Evolutionary conservation across 2,113 vertebrate genomes (phyloP), one percentile per base, ranked within the genome.

Genomic region (Ibidorhyncha struthersii): DNA sequence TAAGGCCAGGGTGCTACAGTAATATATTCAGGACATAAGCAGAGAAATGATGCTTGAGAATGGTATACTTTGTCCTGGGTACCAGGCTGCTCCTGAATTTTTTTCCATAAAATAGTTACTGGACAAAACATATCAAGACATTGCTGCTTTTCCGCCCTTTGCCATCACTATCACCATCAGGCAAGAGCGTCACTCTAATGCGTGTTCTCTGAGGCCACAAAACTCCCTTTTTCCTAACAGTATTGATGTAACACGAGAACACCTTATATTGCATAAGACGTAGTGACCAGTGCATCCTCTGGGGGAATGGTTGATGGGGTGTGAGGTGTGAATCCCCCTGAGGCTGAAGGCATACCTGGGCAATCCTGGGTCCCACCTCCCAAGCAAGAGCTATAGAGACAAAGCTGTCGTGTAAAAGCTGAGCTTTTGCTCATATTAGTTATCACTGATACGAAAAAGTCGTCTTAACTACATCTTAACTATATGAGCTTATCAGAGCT

Each of bases 371-470:
- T 52, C 17, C 4, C 4, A 21, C 10, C 21, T 85, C 30, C 61
- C 18, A 7, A 73, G 13, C 19, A 34, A 38, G 4, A 25, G 40
- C 34, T 65, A 10, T 2, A 26, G 58, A 12, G 30, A 70, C 58
- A 81, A 13, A 0, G 3, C 36, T 34, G 27, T 1, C 47, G 5
- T 0, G 4, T 22, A 50, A 49, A 70, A 56, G 40, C 41, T 47
- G 27, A 86, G 30, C 21, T 76, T 58, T 62, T 53, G 19, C n/a
- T 29, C 38, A 23, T 5, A 8, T 6, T 40, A 32, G 4, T 15
- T 50, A 36, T 2, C 2, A 63, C 59, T 58, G 16, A 6, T 8
- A 41, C 45, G 13, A 36, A 74, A 50, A 76, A 30, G 15, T 38
- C 11, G 3, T 12, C 10, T 61, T 12, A 55, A 40, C 34, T 11